Evolutionary conservation across 2,888 invertebrate genomes (phyloP), one percentile per base, ranked within the genome.

Genomic region (Eupithecia insigniata): DNA sequence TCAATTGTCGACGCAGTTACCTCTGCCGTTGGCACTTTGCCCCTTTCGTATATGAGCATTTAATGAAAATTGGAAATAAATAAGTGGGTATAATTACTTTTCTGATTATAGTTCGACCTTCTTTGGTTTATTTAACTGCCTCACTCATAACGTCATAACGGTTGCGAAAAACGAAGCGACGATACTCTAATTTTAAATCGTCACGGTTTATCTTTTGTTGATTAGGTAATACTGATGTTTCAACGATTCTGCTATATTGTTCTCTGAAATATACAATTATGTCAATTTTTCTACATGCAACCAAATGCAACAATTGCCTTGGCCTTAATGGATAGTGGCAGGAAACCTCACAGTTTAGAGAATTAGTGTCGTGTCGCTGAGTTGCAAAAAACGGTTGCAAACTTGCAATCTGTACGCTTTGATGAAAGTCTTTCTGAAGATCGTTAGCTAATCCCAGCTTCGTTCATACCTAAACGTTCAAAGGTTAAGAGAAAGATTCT

Each of bases 181-280:
- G n/a, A n/a, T n/a, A 64, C 64, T 64, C 64, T 64, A 39, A 64
- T 26, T 64, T 64, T 64, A 39, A 64, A 64, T 36, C 64, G 64
- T 64, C 22, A 64, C 36, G 36, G n/a, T 34, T 62, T 32, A 32
- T 61, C 58, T 22, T 51, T 22, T 10, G 46, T n/a, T 51, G 8
- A 22, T 22, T 51, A 22, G 22, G 22, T 55, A 55, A 55, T 14
- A 26, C 12, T 55, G 55, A 55, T 26, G 12, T 22, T 55, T 55
- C 7, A 26, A 12, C 26, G 14, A 7, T 55, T 55, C 51, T 51
- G 22, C 55, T 55, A 14, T 26, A 55, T 26, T 55, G 18, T 55
- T 26, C 60, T 30, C 60, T 14, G 60, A 60, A 30, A 60, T 55
- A 55, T 26, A 55, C 18, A 16, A 16, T 28, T 1, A 60, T 30